Evolutionary conservation across 2,888 invertebrate species (phyloP).

Genomic region (Mystacides longicornis): DNA sequence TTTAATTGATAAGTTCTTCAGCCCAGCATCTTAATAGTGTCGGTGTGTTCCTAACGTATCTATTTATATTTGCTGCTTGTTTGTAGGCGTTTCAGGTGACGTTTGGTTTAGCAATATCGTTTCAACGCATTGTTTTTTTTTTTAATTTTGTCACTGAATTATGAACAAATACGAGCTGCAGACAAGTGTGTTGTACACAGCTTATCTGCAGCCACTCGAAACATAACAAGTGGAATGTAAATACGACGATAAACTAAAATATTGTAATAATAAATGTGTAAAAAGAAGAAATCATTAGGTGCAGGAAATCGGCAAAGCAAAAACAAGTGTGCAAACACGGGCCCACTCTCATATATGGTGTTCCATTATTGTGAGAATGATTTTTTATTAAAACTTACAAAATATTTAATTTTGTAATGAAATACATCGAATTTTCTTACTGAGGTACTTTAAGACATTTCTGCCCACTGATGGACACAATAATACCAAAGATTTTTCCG

Average conservation of each 20-base stretch:
- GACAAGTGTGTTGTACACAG: conserved; percentile 17
- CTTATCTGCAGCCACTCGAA: conserved; percentile 25
- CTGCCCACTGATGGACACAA: too few relatives aligned
- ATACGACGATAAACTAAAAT: conserved; percentile 25
- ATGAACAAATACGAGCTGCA: conserved; percentile 15
- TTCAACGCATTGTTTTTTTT: conserved; percentile 11
- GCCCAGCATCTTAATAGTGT: too few relatives aligned
- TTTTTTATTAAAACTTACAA: too few relatives aligned
- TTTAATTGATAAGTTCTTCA: neutral
- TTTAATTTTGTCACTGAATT: conserved; percentile 15
- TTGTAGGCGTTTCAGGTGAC: too few relatives aligned
- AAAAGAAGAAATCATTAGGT: conserved; percentile 20
- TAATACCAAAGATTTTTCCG: too few relatives aligned
- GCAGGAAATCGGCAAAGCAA: conserved; percentile 19
- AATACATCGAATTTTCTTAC: too few relatives aligned
- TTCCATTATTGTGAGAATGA: neutral
- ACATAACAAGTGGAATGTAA: conserved; percentile 26
- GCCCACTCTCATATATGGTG: conserved; percentile 6
- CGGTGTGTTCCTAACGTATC: too few relatives aligned
- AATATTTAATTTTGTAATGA: too few relatives aligned
- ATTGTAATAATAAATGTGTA: conserved; percentile 24
- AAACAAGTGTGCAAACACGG: conserved; percentile 26
- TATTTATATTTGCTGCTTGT: too few relatives aligned
- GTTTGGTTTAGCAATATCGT: too few relatives aligned
- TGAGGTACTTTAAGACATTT: too few relatives aligned